Evolutionary conservation across 2,888 invertebrate genomes (phyloP).

Genomic region (Lasioglossum calceatum): DNA sequence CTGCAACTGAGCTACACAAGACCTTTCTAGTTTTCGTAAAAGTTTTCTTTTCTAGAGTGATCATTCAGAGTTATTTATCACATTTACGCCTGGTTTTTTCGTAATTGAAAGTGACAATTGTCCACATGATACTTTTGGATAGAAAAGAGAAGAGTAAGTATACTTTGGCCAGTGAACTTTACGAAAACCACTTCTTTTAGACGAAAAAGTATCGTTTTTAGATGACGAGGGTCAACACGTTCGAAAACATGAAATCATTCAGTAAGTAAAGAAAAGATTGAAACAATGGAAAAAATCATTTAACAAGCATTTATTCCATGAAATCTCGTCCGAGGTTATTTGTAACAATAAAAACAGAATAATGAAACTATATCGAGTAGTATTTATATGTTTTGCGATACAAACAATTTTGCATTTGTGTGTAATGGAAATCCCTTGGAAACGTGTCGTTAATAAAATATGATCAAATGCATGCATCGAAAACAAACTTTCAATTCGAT

Average conservation of each 20-base stretch:
- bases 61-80: not conserved
- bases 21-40: not conserved
- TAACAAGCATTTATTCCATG: conserved; percentile 59
- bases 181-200: conserved; percentile 55
- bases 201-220: conserved; percentile 45
- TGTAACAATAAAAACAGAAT: conserved; percentile 42
- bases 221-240: conserved; percentile 36
- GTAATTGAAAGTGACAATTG: conserved; percentile 39
- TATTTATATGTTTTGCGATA: conserved; percentile 64
- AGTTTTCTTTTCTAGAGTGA: conserved; percentile 11
- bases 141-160: conserved; percentile 24
- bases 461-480: conserved; percentile 56
- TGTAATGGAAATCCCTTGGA: conserved; percentile 58
- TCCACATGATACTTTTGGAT: conserved; percentile 49
- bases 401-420: conserved; percentile 70
- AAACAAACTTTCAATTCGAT: conserved; percentile 57
- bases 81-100: conserved; percentile 29
- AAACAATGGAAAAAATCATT: conserved; percentile 47
- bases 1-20: not conserved
- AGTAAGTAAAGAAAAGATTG: conserved; percentile 19
- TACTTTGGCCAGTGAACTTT: conserved; percentile 62
- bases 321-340: conserved; percentile 49
- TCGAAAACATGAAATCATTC: conserved; percentile 23
- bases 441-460: conserved; percentile 58
- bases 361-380: conserved; percentile 46